phyloP scores from a whole-genome alignment of 2,113 vertebrate species.

The Erythrocercus mccallii region DNA sequence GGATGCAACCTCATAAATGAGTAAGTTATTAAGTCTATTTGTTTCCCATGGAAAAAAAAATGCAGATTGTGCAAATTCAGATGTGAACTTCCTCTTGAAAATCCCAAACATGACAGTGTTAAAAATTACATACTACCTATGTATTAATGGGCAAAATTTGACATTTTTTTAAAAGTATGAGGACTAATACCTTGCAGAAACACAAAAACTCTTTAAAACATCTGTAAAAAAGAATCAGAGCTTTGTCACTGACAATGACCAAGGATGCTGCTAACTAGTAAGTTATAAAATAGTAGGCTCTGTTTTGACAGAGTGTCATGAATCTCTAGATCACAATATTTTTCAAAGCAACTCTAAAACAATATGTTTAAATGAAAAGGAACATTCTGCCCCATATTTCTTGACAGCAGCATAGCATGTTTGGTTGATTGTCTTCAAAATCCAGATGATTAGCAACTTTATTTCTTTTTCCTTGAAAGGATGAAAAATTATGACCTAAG shows the following conservation, averaged over 20 bases:
- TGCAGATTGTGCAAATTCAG: background rate
- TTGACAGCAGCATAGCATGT: background rate
- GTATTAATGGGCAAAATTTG: background rate
- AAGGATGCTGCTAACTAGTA: background rate
- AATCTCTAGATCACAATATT: constrained; percentile 16
- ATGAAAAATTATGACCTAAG: background rate
- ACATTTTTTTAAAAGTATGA: background rate
- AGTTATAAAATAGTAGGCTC: background rate
- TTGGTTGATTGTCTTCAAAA: background rate
- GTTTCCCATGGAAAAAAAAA: background rate
- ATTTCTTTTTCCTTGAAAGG: background rate
- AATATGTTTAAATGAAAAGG: constrained; percentile 27
- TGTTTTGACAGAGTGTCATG: constrained; percentile 5
- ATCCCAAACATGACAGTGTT: background rate
- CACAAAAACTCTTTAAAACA: background rate
- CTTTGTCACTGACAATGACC: background rate
- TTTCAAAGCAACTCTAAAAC: constrained; percentile 12
- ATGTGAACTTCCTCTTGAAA: background rate
- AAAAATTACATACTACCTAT: background rate
- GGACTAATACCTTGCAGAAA: background rate
- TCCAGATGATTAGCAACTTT: background rate
- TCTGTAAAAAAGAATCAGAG: background rate
- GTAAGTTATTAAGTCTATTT: background rate
- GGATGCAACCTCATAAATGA: background rate
- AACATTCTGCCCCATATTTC: constrained; percentile 18